Conservation (phyloP, 2,888 invertebrate species). For the Entomobrya proxima region DNA sequence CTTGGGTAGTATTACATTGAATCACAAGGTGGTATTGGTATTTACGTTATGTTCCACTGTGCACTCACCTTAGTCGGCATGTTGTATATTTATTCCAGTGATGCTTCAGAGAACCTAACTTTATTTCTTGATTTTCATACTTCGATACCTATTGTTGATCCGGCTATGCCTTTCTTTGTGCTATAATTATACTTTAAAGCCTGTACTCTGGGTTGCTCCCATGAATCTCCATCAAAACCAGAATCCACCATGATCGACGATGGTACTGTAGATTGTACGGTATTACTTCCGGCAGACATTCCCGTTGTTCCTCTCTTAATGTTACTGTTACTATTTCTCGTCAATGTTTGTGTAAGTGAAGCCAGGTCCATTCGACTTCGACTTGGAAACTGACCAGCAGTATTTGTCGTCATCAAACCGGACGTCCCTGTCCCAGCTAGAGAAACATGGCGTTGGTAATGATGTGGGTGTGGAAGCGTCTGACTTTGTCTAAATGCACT, state of each 20-base stretch:
- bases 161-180: slow-evolving; percentile 30
- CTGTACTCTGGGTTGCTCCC: slow-evolving; percentile 69
- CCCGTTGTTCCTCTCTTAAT: neutral
- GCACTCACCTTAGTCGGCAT: no score
- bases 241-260: slow-evolving; percentile 7
- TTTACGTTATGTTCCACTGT: no score
- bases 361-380: slow-evolving; percentile 51
- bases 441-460: slow-evolving; percentile 46
- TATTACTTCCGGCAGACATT: neutral
- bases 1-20: no score
- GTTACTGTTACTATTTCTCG: slow-evolving; percentile 32
- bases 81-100: no score
- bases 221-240: slow-evolving; percentile 51
- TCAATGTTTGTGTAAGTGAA: slow-evolving; percentile 11
- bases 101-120: no score
- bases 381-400: neutral
- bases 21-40: no score
- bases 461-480: slow-evolving; percentile 61
- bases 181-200: slow-evolving; percentile 64
- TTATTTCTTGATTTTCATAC: slow-evolving; percentile 11
- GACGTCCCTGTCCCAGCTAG: neutral
- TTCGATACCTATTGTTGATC: slow-evolving; percentile 39
- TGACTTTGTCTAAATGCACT: slow-evolving; percentile 52
- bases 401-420: neutral
- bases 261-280: neutral